Conservation (phyloP, 1,140 invertebrate genomes). For the Pseudomyrmex gracilis region DNA sequence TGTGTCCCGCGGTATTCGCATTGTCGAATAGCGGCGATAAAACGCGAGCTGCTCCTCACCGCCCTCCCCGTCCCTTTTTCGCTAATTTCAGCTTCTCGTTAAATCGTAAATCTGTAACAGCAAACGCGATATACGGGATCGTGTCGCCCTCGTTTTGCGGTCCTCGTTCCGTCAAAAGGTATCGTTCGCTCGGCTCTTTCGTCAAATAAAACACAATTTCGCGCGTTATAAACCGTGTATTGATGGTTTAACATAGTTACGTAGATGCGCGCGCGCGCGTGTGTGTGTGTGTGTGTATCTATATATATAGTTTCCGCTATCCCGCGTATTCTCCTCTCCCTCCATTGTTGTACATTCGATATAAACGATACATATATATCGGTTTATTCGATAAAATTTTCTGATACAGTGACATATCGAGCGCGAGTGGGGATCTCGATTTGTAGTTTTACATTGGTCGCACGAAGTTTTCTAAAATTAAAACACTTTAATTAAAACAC, state of each 20-base stretch:
- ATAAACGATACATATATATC: background rate
- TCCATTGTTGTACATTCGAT: background rate
- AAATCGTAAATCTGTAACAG: slow-evolving; percentile 49
- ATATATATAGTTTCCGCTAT: background rate
- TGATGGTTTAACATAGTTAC: slow-evolving; percentile 23
- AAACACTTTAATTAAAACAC: slow-evolving; percentile 50
- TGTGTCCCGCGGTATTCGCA: slow-evolving; percentile 41
- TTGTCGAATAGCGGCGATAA: slow-evolving; percentile 28
- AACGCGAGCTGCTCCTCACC: background rate
- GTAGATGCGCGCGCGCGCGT: background rate
- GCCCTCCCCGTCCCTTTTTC: background rate
- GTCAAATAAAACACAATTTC: background rate
- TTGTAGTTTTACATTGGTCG: slow-evolving; percentile 39
- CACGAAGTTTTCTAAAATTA: slow-evolving; percentile 40
- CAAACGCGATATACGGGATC: background rate
- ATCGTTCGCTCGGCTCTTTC: background rate
- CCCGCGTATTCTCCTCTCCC: background rate
- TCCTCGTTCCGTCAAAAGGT: background rate
- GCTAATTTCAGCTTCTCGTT: slow-evolving; percentile 54
- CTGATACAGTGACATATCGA: background rate
- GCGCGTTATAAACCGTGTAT: slow-evolving; percentile 17
- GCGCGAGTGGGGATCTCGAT: slow-evolving; percentile 17
- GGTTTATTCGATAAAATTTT: slow-evolving; percentile 30
- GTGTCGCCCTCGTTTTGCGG: background rate
- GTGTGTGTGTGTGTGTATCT: too few species aligned